A percentile compares a stretch with the other conserved stretches of the same genome.
phyloP scores from a whole-genome alignment of 2,113 vertebrate genomes.

The Cnemophilus loriae region DNA sequence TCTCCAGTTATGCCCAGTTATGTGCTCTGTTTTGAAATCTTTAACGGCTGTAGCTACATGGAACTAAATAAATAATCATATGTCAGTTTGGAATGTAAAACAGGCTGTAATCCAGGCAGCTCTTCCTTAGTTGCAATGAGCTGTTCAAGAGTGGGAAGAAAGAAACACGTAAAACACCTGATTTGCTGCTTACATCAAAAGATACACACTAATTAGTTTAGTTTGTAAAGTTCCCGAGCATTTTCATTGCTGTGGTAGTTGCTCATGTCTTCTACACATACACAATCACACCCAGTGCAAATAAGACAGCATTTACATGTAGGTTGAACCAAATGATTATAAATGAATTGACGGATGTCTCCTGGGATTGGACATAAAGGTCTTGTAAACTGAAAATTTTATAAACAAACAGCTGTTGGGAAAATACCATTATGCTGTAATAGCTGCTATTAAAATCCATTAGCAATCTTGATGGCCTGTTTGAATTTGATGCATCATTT shows the following conservation, averaged over 20 bases:
- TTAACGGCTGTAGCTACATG: background rate
- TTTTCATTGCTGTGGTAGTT: slow-evolving; percentile 16
- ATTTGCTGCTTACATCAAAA: background rate
- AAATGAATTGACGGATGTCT: slow-evolving; percentile 76
- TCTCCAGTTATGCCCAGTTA: background rate
- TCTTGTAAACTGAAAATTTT: slow-evolving; percentile 80
- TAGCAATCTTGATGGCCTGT: slow-evolving; percentile 82
- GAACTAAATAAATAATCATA: background rate
- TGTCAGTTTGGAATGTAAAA: background rate
- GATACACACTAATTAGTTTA: slow-evolving; percentile 55
- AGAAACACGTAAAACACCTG: background rate
- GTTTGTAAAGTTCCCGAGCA: slow-evolving; percentile 34
- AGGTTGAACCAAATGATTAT: slow-evolving; percentile 78
- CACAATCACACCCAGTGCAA: slow-evolving; percentile 24
- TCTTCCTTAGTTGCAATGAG: background rate
- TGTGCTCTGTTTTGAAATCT: background rate
- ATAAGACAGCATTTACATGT: slow-evolving; percentile 67
- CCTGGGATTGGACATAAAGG: slow-evolving; percentile 80
- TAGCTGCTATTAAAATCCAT: slow-evolving; percentile 87
- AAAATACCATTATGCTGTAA: slow-evolving; percentile 81
- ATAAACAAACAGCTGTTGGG: slow-evolving; percentile 86
- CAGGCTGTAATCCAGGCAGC: background rate
- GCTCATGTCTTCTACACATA: background rate
- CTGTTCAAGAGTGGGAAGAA: background rate
- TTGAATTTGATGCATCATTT: slow-evolving; percentile 85